These are phyloP conservation scores for Enteromius anoplus DNA, from an alignment of 2,797 vertebrate genomes.

Conservation along the genomic window DNA sequence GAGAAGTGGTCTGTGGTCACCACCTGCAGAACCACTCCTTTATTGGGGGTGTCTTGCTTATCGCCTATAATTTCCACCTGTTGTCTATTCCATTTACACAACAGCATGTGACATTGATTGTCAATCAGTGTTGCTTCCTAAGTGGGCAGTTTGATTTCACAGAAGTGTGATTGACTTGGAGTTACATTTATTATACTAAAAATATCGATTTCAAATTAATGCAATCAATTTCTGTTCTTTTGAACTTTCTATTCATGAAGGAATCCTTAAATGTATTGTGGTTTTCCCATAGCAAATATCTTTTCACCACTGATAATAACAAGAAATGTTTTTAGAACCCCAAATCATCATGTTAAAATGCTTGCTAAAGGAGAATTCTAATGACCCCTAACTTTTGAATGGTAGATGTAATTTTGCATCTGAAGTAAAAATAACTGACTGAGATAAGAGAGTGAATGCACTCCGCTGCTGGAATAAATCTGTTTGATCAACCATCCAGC, in stretches of 20 bases:
- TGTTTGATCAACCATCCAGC: slow-evolving; percentile 50
- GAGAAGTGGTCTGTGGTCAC: too few relatives aligned
- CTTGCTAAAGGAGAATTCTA: background rate
- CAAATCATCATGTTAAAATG: background rate
- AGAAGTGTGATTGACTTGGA: too few relatives aligned
- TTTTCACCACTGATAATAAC: background rate
- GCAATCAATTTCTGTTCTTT: background rate
- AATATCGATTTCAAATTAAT: background rate
- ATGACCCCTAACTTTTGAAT: background rate
- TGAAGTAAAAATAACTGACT: background rate
- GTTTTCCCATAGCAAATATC: background rate
- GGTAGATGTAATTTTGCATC: background rate
- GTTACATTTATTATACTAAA: background rate
- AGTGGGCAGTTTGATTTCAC: too few relatives aligned
- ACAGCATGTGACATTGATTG: too few relatives aligned
- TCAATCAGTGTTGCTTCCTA: too few relatives aligned
- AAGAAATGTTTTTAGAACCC: background rate
- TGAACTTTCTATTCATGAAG: background rate
- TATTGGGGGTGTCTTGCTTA: too few relatives aligned
- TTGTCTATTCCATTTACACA: too few relatives aligned
- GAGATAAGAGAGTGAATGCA: slow-evolving; percentile 9
- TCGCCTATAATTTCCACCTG: too few relatives aligned
- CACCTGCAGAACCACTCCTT: too few relatives aligned
- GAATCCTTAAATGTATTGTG: background rate
- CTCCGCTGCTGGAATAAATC: slow-evolving; percentile 34